Base-by-base conservation (phyloP, 2,113 vertebrate species). In the Ellobius talpinus region DNA sequence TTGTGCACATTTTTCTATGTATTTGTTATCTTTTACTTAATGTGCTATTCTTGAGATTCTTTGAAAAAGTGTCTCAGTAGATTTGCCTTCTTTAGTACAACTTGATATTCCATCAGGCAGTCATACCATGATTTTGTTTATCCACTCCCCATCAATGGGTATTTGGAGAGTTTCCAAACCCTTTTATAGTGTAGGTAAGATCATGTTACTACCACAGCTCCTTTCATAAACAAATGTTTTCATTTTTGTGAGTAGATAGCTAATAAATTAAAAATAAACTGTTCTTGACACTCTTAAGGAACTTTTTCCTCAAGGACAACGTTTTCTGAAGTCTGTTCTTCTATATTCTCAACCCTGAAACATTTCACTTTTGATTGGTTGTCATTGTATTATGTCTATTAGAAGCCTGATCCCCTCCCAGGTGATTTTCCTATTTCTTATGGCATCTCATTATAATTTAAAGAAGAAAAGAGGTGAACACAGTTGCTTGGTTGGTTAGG, bases 61-160 rank as follows among this genome's bases (percentile, higher is more conserved):
- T 85, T 82, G 47, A n/a, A 47, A 8, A 79, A 14, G 0, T 58
- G 5, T 66, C 45, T 91, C 9, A 70, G 42, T 73, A 89, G 81
- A 42, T 61, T 92, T 90, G n/a, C 82, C 24, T 93, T 76, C 78
- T 96, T 95, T 61, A 70, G 87, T 79, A n/a, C 36, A 74, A 21
- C 85, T 31, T 89, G 33, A 26, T 85, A 52, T 58, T 79, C 17
- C 42, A 74, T 24, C 65, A 17, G 29, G 55, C 76, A 58, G n/a
- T 42, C 77, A 33, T 63, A 23, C 13, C 14, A 84, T 36, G 76
- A 42, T 89, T 79, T 87, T 86, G 52, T 63, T 45, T 65, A 45
- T 86, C 29, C 29, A 33, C 29, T 12, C 42, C 29, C 39, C 61
- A 86, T 33, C 84, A 47, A 11, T 47, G 42, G 19, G 31, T 66